phyloP scores from a whole-genome alignment of 2,113 vertebrate genomes.

The zebrafish (Danio rerio) region DNA sequence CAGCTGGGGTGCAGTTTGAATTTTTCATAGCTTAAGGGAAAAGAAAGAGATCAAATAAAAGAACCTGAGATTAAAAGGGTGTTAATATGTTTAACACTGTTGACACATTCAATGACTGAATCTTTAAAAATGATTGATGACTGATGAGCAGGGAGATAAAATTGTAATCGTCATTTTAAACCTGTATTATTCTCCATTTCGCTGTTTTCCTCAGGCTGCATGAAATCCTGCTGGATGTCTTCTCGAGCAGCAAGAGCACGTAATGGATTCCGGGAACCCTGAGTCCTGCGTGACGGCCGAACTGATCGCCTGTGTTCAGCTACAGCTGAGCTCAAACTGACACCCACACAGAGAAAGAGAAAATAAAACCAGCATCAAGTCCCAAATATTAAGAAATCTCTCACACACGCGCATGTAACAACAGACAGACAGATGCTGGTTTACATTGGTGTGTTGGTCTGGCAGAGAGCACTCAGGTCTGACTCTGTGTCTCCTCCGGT shows the following conservation, averaged over 20 bases:
- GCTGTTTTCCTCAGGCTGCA: slow-evolving; percentile 66
- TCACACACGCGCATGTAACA: not conserved
- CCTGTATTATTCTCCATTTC: slow-evolving; percentile 69
- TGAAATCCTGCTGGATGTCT: slow-evolving; percentile 78
- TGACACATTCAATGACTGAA: not conserved
- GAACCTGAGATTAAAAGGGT: not conserved
- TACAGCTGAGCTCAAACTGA: slow-evolving; percentile 77
- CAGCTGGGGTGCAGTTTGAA: slow-evolving; percentile 57
- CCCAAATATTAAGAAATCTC: not conserved
- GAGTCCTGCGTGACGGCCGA: slow-evolving; percentile 77
- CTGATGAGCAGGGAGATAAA: not conserved
- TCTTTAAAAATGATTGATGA: too few relatives aligned
- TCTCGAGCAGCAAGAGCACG: slow-evolving; percentile 78
- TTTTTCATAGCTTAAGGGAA: slow-evolving; percentile 71
- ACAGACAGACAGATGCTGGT: slow-evolving; percentile 12
- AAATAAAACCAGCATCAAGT: slow-evolving; percentile 13
- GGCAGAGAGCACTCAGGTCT: slow-evolving; percentile 74
- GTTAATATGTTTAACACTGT: not conserved
- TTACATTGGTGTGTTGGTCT: slow-evolving; percentile 76
- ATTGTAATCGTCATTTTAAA: slow-evolving; percentile 40
- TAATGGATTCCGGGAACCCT: slow-evolving; percentile 81
- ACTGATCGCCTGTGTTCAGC: slow-evolving; percentile 78
- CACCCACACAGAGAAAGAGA: slow-evolving; percentile 27
- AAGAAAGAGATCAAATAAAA: not conserved
- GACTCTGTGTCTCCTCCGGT: slow-evolving; percentile 61